A percentile compares a stretch with the other conserved stretches of the same genome.
Evolutionary conservation across 92 coral and sea anemone species (phyloP).

Genomic region (Porites rus): DNA sequence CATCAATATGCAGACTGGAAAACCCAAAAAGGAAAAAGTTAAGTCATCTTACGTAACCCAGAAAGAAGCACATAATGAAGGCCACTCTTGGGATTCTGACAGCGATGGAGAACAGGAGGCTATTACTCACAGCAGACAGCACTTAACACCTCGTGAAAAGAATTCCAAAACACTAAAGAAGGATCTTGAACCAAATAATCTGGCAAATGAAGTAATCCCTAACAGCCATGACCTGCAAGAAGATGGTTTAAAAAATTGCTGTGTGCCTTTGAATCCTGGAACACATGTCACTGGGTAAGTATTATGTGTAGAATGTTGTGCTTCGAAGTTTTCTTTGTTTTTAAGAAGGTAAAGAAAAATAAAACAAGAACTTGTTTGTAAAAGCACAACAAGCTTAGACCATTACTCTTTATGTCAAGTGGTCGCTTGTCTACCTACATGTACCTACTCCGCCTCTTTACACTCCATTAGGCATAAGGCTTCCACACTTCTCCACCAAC

Average conservation of each 20-base stretch:
- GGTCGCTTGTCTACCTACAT: no score
- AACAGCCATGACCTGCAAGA: not conserved
- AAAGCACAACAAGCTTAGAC: not conserved
- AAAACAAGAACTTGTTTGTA: not conserved
- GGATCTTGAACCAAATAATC: not conserved
- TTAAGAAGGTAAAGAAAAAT: not conserved
- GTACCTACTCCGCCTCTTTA: no score
- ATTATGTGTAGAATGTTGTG: not conserved
- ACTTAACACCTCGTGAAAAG: conserved; percentile 35
- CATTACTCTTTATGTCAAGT: no score
- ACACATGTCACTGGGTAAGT: conserved; percentile 59
- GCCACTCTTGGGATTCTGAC: conserved; percentile 76
- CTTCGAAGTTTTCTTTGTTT: not conserved
- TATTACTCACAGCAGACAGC: conserved; percentile 51
- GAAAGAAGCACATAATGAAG: conserved; percentile 3
- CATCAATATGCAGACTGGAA: not conserved
- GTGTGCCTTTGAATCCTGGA: conserved; percentile 60
- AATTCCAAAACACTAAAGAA: conserved; percentile 10
- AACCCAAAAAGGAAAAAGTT: conserved; percentile 49
- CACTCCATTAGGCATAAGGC: no score
- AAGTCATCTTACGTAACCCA: conserved; percentile 64
- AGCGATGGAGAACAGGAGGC: conserved; percentile 53
- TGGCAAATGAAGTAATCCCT: not conserved
- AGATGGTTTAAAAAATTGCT: conserved; percentile 41
- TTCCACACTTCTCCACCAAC: no score